phyloP scores from a whole-genome alignment of 2,888 invertebrate species.

The Acleris laterana region DNA sequence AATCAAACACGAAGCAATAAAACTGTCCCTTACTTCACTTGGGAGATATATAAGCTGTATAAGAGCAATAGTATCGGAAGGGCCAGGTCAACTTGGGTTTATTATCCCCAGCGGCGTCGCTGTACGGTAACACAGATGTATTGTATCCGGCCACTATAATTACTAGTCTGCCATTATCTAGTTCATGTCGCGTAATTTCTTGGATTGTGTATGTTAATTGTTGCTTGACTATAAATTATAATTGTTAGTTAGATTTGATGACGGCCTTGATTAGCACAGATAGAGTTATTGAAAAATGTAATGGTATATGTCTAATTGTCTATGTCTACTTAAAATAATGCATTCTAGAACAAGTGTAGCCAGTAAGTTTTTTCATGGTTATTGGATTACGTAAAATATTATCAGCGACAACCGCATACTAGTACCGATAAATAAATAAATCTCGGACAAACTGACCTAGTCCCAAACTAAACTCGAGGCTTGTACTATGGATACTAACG shows the following conservation, averaged over 20 bases:
- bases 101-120: constrained; percentile 31
- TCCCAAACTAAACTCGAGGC: too few species aligned
- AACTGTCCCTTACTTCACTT: constrained; percentile 35
- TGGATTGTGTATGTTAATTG: constrained; percentile 26
- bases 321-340: too few species aligned
- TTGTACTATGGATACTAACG: too few species aligned
- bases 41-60: constrained; percentile 27
- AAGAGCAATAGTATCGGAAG: constrained; percentile 34
- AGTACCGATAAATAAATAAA: too few species aligned
- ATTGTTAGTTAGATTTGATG: constrained; percentile 25
- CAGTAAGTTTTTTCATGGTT: too few species aligned
- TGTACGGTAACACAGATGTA: constrained; percentile 37
- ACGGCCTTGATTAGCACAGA: neutral
- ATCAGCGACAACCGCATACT: too few species aligned
- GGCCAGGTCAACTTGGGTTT: constrained; percentile 36
- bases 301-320: too few species aligned
- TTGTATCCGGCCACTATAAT: constrained; percentile 32
- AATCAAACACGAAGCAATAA: constrained; percentile 35
- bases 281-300: too few species aligned
- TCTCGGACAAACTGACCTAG: too few species aligned
- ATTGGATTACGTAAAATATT: too few species aligned
- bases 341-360: too few species aligned
- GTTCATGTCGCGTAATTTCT: constrained; percentile 35
- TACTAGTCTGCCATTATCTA: constrained; percentile 31
- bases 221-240: constrained; percentile 28